Conservation (phyloP, 2,113 vertebrate genomes). For the Alouatta palliata region DNA sequence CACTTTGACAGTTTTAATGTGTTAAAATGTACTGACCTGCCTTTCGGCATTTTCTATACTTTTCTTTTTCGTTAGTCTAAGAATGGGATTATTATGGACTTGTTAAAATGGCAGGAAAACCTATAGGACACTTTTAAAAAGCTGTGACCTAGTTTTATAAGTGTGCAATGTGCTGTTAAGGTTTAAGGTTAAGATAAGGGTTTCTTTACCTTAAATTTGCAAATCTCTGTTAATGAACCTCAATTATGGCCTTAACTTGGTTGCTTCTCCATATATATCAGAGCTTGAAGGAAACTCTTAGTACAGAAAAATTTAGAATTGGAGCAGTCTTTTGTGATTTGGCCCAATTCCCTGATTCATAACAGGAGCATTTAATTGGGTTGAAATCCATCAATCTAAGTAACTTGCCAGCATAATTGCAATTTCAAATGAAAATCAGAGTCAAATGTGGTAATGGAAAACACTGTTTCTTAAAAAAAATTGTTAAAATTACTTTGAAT, state of each 20-base stretch:
- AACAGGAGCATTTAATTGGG: background rate
- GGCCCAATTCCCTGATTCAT: background rate
- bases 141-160: constrained; percentile 67
- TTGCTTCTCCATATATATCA: background rate
- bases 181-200: constrained; percentile 62
- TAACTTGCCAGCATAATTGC: background rate
- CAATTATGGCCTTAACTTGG: constrained; percentile 33
- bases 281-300: background rate
- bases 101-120: constrained; percentile 66
- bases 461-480: background rate
- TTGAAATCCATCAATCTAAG: constrained; percentile 21
- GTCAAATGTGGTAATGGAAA: constrained; percentile 30
- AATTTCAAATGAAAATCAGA: constrained; percentile 15
- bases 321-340: background rate
- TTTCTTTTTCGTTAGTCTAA: constrained; percentile 49
- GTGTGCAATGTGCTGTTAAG: constrained; percentile 12
- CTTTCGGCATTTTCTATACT: constrained; percentile 53
- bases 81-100: constrained; percentile 57
- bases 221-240: constrained; percentile 68
- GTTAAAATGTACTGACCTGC: constrained; percentile 59
- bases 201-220: constrained; percentile 66
- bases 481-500: background rate
- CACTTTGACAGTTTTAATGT: constrained; percentile 52
- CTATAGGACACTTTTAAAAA: constrained; percentile 59
- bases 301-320: background rate